A percentile compares a stretch with the other conserved stretches of the same genome.
Conservation (phyloP, 2,888 invertebrate species). For the Gnatocerus cornutus region DNA sequence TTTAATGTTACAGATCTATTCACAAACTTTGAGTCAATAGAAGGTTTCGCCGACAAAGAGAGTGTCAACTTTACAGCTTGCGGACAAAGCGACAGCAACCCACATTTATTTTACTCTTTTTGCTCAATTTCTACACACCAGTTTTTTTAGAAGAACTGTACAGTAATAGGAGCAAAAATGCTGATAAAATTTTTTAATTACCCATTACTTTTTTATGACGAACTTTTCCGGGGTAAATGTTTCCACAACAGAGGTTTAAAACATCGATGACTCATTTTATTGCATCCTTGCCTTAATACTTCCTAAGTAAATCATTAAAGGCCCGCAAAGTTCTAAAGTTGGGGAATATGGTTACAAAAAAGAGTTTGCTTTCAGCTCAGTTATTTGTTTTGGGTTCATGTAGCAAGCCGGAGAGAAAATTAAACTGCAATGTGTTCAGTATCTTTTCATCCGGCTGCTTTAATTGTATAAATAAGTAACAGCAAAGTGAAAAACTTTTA, state of each 20-base stretch:
- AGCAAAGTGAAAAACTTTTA: slow-evolving; percentile 26
- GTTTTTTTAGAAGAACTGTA: not conserved
- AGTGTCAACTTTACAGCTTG: slow-evolving; percentile 36
- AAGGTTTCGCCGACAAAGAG: slow-evolving; percentile 32
- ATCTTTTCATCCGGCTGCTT: slow-evolving; percentile 23
- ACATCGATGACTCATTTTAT: slow-evolving; percentile 4
- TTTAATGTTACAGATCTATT: slow-evolving; percentile 30
- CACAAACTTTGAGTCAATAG: slow-evolving; percentile 36
- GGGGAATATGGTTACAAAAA: slow-evolving; percentile 9
- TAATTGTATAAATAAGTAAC: slow-evolving; percentile 38
- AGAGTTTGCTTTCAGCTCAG: slow-evolving; percentile 3
- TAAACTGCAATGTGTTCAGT: slow-evolving; percentile 24
- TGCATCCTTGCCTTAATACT: slow-evolving; percentile 1
- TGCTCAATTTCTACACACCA: not conserved
- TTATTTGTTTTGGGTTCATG: slow-evolving; percentile 20
- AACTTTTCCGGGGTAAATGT: slow-evolving; percentile 1
- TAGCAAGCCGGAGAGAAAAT: slow-evolving; percentile 12
- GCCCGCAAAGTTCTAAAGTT: slow-evolving; percentile 15
- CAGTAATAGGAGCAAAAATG: not conserved
- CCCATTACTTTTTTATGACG: not conserved
- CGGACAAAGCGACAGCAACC: slow-evolving; percentile 22
- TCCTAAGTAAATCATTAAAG: slow-evolving; percentile 14
- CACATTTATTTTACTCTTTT: slow-evolving; percentile 36
- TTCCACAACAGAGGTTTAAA: slow-evolving; percentile 1
- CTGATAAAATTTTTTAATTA: not conserved